These are phyloP conservation scores for Olivierus martensii DNA, from an alignment of 1,140 invertebrate species.

Conservation along the genomic window DNA sequence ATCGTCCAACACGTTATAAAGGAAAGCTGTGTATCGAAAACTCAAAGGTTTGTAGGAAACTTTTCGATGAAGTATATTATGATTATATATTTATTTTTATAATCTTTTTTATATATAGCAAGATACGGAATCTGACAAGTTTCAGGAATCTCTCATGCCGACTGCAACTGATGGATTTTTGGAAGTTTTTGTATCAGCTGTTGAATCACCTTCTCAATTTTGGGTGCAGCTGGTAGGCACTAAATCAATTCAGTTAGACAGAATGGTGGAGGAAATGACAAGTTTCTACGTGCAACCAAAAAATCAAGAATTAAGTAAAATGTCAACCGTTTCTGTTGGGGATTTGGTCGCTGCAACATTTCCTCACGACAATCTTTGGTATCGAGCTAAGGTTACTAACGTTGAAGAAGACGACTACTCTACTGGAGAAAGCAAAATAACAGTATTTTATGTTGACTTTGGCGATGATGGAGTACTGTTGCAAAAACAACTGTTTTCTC, in stretches of 20 bases:
- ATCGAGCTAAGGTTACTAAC: slow-evolving; percentile 40
- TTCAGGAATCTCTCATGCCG: slow-evolving; percentile 19
- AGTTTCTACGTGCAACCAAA: slow-evolving; percentile 50
- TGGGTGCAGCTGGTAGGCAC: slow-evolving; percentile 65
- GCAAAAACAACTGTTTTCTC: slow-evolving; percentile 44
- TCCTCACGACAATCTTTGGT: slow-evolving; percentile 58
- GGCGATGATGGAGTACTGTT: slow-evolving; percentile 52
- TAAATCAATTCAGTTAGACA: slow-evolving; percentile 51
- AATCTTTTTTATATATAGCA: too few relatives aligned
- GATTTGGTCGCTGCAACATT: slow-evolving; percentile 66
- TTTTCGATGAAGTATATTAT: too few relatives aligned
- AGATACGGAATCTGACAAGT: neutral
- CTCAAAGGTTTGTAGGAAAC: neutral
- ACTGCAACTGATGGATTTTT: slow-evolving; percentile 38
- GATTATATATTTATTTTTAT: too few relatives aligned
- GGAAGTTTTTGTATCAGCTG: slow-evolving; percentile 66
- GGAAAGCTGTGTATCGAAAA: neutral
- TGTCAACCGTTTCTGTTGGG: slow-evolving; percentile 41
- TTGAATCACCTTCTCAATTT: slow-evolving; percentile 59
- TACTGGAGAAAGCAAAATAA: slow-evolving; percentile 36
- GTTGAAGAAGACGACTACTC: slow-evolving; percentile 32
- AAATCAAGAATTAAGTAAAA: slow-evolving; percentile 42
- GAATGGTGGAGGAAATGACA: slow-evolving; percentile 59
- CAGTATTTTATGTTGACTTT: slow-evolving; percentile 65
- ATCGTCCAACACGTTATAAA: neutral